Evolutionary conservation across 2,888 invertebrate genomes (phyloP).

Genomic region (Lobophora halterata): DNA sequence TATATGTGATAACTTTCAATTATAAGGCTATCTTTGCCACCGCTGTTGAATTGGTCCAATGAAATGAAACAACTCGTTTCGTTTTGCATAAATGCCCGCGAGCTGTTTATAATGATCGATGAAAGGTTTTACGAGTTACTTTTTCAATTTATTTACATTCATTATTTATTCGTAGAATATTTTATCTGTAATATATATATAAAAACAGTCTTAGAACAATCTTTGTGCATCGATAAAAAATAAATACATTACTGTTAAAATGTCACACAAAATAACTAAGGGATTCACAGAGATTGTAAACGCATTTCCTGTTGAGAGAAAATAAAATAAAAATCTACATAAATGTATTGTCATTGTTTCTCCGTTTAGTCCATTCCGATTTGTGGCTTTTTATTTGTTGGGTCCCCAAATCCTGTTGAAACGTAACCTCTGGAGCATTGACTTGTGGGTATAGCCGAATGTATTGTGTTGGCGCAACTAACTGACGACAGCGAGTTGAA

Average conservation of each 20-base stretch:
- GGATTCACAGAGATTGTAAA: slow-evolving; percentile 31
- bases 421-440: slow-evolving; percentile 66
- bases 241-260: no score
- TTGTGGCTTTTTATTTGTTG: slow-evolving; percentile 57
- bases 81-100: slow-evolving; percentile 77
- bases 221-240: no score
- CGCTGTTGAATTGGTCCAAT: slow-evolving; percentile 65
- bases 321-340: slow-evolving; percentile 47
- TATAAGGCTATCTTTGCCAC: not conserved
- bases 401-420: slow-evolving; percentile 62
- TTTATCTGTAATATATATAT: no score
- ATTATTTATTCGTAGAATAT: no score
- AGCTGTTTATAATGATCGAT: slow-evolving; percentile 79
- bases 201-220: no score
- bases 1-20: slow-evolving; percentile 6
- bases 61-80: slow-evolving; percentile 61
- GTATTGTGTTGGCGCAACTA: slow-evolving; percentile 69
- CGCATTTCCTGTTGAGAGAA: slow-evolving; percentile 38
- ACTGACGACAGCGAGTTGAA: slow-evolving; percentile 66
- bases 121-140: slow-evolving; percentile 74
- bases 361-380: slow-evolving; percentile 53
- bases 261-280: no score
- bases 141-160: no score
- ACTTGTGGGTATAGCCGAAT: slow-evolving; percentile 51
- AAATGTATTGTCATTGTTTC: slow-evolving; percentile 62